A percentile compares a stretch with the other conserved stretches of the same genome.
These are phyloP conservation scores for Thera obeliscata DNA, from an alignment of 2,888 invertebrate genomes.

Conservation along the genomic window DNA sequence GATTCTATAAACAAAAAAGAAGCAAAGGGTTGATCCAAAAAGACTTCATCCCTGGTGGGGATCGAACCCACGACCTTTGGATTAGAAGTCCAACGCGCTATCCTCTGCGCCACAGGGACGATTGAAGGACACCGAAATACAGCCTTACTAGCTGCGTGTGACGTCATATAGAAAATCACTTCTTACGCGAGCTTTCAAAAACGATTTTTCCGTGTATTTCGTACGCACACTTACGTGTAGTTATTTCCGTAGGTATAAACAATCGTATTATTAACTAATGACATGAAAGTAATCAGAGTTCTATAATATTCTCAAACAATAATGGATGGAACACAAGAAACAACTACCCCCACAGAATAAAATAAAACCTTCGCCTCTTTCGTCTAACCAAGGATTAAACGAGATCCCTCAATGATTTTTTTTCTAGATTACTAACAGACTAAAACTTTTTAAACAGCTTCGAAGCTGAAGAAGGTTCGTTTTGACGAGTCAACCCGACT, in stretches of 20 bases:
- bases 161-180: slow-evolving; percentile 9
- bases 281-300: no score
- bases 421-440: no score
- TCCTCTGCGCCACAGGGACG: slow-evolving; percentile 90
- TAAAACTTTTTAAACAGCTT: no score
- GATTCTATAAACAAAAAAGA: background rate
- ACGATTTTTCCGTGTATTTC: background rate
- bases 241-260: background rate
- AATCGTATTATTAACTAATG: background rate
- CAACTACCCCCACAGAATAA: no score
- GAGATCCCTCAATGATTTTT: no score
- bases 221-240: background rate
- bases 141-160: slow-evolving; percentile 8
- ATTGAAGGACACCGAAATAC: slow-evolving; percentile 16
- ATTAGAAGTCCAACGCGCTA: slow-evolving; percentile 92
- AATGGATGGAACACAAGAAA: background rate
- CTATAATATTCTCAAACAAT: no score
- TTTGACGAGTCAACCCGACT: no score
- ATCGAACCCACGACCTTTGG: slow-evolving; percentile 92
- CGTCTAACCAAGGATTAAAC: no score
- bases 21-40: slow-evolving; percentile 12
- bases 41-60: slow-evolving; percentile 84
- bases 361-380: no score
- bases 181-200: background rate
- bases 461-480: no score